Conservation (phyloP, 2,113 vertebrate genomes). For the Erpornis zantholeuca region DNA sequence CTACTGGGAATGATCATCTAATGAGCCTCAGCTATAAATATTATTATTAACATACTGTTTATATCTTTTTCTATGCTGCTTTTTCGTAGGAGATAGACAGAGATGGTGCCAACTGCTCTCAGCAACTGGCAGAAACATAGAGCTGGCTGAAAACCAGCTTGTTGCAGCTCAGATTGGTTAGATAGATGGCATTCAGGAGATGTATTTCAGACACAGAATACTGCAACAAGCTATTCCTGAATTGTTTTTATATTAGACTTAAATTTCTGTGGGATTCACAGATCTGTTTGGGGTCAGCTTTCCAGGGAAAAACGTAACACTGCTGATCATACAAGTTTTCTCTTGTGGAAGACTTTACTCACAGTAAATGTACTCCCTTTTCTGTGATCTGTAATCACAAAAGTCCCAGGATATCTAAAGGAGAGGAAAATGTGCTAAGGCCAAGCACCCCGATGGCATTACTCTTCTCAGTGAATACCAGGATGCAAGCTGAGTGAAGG, state of each 20-base stretch:
- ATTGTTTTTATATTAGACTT: neutral
- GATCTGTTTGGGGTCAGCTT: neutral
- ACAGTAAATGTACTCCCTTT: neutral
- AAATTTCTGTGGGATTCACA: neutral
- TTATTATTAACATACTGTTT: constrained; percentile 42
- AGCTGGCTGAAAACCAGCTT: constrained; percentile 44
- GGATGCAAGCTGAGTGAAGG: neutral
- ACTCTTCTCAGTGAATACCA: neutral
- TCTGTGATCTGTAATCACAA: neutral
- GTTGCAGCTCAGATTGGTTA: neutral
- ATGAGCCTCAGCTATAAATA: constrained; percentile 12
- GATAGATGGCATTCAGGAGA: neutral
- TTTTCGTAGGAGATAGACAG: constrained; percentile 1
- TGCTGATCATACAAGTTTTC: neutral
- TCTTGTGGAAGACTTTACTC: neutral
- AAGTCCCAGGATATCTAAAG: neutral
- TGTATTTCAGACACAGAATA: neutral
- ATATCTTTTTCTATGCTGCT: neutral
- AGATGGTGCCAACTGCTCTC: constrained; percentile 25
- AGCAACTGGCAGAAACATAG: constrained; percentile 9
- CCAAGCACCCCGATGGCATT: neutral
- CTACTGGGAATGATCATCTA: constrained; percentile 20
- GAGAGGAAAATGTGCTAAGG: neutral
- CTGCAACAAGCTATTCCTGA: neutral
- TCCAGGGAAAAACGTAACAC: neutral